Base-by-base conservation (phyloP, 2,888 invertebrate species). In the Tinea semifulvella region DNA sequence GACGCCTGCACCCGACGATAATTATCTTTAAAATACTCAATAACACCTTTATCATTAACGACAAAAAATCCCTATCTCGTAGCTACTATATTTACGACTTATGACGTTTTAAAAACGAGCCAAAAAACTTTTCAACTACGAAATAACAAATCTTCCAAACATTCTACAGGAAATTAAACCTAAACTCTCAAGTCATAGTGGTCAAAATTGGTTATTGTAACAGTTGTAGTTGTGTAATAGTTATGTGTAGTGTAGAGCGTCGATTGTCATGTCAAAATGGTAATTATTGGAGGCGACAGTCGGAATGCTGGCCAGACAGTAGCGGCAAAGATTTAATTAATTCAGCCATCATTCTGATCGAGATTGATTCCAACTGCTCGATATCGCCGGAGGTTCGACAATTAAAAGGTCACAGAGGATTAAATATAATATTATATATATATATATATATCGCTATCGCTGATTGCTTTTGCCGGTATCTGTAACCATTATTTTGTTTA, bases 261-360 rank as follows among this genome's bases (percentile, higher is more conserved):
- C 57, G 58, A 63, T 60, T 53, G 57, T 55, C 52, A 56, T 61
- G 62, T 64, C 63, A 60, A 58, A 61, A 63, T 60, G 59, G 56
- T 58, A 59, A 60, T 61, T 56, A 58, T 56, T 50, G 53, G 54
- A 56, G 48, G 57, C 58, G 66, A 64, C 66, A 62, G 57, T 53
- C 58, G 66, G 65, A 67, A 68, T 62, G 62, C 31, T 31, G 13
- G 13, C 14, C 58, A 60, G 54, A 60, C 71, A 62, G 73, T 70
- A 72, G 74, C 73, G 55, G 60, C 54, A 64, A 31, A 66, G 65
- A 71, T 68, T 63, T 64, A 67, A 67, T 65, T 73, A 72, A 68
- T 63, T 31, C 31, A 31, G 13, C 31, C 31, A 31, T 31, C 31
- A 31, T 31, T 31, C 11, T 31, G 11, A 14, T 31, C 6, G 7